phyloP scores from a whole-genome alignment of 2,888 invertebrate genomes.

The Rhynchonema sp. region DNA sequence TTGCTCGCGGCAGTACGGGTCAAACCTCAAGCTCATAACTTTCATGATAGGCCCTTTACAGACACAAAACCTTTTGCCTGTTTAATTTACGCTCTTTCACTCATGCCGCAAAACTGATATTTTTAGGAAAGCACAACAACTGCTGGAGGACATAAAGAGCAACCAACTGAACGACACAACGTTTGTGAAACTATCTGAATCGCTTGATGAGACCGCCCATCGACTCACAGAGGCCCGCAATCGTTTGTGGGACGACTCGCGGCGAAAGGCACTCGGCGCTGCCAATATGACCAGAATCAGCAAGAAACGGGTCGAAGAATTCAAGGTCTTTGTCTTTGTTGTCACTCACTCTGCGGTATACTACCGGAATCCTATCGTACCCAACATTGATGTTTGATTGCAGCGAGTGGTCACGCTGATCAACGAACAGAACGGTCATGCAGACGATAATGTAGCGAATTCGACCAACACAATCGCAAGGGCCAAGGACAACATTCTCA shows the following conservation, averaged over 20 bases:
- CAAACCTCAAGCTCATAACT: too few relatives aligned
- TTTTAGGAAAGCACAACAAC: constrained; percentile 15
- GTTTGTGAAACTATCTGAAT: constrained; percentile 15
- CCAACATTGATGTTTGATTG: too few relatives aligned
- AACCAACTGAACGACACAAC: constrained; percentile 24
- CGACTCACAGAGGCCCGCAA: constrained; percentile 10
- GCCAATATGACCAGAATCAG: constrained; percentile 15
- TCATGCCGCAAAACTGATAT: too few relatives aligned
- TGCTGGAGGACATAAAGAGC: constrained; percentile 17
- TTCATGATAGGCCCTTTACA: too few relatives aligned
- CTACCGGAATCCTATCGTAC: too few relatives aligned
- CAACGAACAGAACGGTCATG: constrained; percentile 13
- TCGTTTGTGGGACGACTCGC: constrained; percentile 18
- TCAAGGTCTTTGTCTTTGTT: constrained; percentile 4
- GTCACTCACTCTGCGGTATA: too few relatives aligned
- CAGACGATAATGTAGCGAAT: constrained; percentile 12
- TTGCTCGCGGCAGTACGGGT: too few relatives aligned
- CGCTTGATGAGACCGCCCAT: constrained; percentile 11
- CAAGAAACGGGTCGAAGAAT: constrained; percentile 14
- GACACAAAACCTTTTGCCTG: too few relatives aligned
- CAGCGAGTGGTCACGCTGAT: constrained; percentile 15
- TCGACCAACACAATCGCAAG: not conserved
- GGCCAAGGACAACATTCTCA: not conserved
- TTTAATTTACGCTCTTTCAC: too few relatives aligned
- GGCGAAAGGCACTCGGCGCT: constrained; percentile 15